Conservation (phyloP, 2,113 vertebrate species). For the Petromus typicus region DNA sequence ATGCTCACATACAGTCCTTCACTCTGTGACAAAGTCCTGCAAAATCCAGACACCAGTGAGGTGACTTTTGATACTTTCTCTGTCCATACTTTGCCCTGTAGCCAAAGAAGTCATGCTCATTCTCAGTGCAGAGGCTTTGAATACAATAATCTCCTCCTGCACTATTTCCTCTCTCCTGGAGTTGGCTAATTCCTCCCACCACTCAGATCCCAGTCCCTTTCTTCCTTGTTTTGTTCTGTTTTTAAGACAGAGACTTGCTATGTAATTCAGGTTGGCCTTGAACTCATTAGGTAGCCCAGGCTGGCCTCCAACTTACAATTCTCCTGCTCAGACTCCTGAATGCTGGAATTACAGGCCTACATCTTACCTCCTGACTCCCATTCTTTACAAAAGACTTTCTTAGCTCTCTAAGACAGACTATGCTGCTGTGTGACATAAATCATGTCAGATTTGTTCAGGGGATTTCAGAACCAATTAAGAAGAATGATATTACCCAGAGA, state of each 20-base stretch:
- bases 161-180: background rate
- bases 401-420: background rate
- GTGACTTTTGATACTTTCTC: background rate
- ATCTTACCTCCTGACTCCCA: background rate
- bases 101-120: background rate
- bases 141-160: background rate
- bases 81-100: background rate
- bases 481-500: background rate
- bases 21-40: background rate
- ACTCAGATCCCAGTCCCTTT: background rate
- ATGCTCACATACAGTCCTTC: accelerated
- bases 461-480: background rate
- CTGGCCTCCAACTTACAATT: background rate
- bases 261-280: background rate
- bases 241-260: background rate
- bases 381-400: background rate
- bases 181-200: background rate
- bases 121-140: background rate
- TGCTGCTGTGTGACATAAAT: background rate
- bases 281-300: background rate
- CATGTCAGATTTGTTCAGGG: background rate
- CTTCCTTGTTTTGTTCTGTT: background rate
- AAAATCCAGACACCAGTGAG: background rate
- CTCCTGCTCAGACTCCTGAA: background rate
- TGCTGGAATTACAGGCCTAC: background rate